A percentile compares a stretch with the other conserved stretches of the same genome.
Evolutionary conservation across 1,140 invertebrate species (phyloP).

Genomic region (Phocides pigmalion): DNA sequence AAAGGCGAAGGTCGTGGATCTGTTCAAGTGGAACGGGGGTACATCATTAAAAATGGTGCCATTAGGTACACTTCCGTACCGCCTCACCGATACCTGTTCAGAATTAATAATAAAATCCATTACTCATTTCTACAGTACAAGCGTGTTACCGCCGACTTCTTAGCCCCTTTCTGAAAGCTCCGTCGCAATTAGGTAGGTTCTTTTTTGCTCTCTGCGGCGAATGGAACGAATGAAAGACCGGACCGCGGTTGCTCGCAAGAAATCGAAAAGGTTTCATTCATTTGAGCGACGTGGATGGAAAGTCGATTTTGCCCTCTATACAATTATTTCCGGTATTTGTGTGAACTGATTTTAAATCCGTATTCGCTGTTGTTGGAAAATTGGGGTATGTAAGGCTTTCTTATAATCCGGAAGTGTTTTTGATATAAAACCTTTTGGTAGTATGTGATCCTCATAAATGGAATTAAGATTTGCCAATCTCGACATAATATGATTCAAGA

Average conservation of each 20-base stretch:
- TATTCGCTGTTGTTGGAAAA: background rate
- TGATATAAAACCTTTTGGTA: too few relatives aligned
- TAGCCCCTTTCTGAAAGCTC: conserved; percentile 46
- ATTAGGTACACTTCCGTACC: background rate
- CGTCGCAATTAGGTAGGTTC: conserved; percentile 57
- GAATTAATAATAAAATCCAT: background rate
- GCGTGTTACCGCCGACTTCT: conserved; percentile 33
- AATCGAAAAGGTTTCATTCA: conserved; percentile 54
- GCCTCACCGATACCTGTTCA: background rate
- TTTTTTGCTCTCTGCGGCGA: conserved; percentile 49
- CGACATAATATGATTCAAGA: too few relatives aligned
- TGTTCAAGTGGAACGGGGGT: too few relatives aligned
- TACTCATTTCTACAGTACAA: conserved; percentile 15
- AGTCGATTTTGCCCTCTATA: conserved; percentile 29
- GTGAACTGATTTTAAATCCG: background rate
- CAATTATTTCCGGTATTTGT: conserved; percentile 14
- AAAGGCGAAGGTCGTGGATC: too few relatives aligned
- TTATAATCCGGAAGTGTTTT: background rate
- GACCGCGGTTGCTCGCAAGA: conserved; percentile 42
- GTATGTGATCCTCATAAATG: too few relatives aligned
- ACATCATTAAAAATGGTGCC: too few relatives aligned
- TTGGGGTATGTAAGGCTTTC: background rate
- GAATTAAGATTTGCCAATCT: too few relatives aligned
- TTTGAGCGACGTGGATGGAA: conserved; percentile 40
- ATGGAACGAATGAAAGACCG: conserved; percentile 53